Base-by-base conservation (phyloP, 2,888 invertebrate genomes). In the Dryocosmus kuriphilus region DNA sequence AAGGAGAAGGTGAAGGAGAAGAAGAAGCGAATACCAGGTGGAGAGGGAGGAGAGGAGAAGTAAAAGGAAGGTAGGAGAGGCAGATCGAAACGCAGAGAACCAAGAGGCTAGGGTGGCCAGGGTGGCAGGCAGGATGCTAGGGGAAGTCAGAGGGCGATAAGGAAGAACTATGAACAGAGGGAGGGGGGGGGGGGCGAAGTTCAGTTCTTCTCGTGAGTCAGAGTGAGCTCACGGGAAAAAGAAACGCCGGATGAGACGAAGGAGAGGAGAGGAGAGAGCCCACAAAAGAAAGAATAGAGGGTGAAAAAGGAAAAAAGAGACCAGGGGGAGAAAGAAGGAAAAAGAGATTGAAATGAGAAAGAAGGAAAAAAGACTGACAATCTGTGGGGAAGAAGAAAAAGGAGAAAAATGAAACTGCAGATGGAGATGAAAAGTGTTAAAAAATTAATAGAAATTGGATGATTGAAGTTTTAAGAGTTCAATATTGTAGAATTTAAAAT, bases 11-110 rank as follows among this genome's bases (percentile, higher is more conserved):
- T 60, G 63, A 65, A 62, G 71, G 61, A 74, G 35, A 71, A 62
- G 35, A 71, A 62, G 27, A 41, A 62, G 61, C 62, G 35, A 67
- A 61, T 27, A 51, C 35, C 75, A 51, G 22, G 74, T 67, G 65
- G 71, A 67, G 80, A 61, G 46, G 75, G 71, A 67, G 60, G 61
- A 35, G 41, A 80, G 74, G 80, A 77, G 78, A 73, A 75, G 82
- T n/a, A 84, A 81, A 81, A 80, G 82, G 65, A 77, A 77, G 78
- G 65, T 78, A 79, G 82, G 71, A 78, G 81, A 84, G 82, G 80
- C 79, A 82, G 84, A 83, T 84, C 82, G 86, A 86, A 84, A 81
- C 35, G 78, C 73, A 71, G 80, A 79, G 83, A 80, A 81, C 80
- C 79, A 80, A 61, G 74, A 61, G 80, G 80, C 75, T 78, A 83